These are phyloP conservation scores for Isotomurus palustris DNA, from an alignment of 2,888 invertebrate genomes.

Conservation along the genomic window DNA sequence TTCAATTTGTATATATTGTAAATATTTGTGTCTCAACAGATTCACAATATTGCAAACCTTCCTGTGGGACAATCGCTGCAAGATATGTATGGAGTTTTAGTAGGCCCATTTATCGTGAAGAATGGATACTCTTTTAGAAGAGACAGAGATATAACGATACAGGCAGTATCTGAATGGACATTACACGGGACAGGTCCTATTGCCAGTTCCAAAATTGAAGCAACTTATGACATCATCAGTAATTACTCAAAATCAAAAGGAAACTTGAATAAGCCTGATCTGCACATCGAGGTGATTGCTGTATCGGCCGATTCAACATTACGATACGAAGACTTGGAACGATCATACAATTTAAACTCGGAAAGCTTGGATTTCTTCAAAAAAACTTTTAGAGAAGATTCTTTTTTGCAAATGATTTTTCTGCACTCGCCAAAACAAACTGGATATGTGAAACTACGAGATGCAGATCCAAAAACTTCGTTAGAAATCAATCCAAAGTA, in stretches of 20 bases:
- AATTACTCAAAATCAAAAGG: constrained; percentile 5
- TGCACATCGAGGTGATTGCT: constrained; percentile 26
- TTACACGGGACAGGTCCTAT: constrained; percentile 5
- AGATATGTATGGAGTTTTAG: constrained; percentile 23
- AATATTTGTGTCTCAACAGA: constrained; percentile 3
- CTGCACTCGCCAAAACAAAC: constrained; percentile 8
- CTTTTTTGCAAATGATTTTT: constrained; percentile 24
- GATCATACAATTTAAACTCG: constrained; percentile 17
- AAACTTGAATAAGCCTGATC: constrained; percentile 11
- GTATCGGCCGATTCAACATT: constrained; percentile 11
- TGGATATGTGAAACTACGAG: constrained; percentile 16
- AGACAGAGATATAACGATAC: constrained; percentile 6
- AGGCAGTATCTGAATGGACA: constrained; percentile 6
- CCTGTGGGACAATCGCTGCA: constrained; percentile 25
- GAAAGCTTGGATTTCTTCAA: constrained; percentile 8
- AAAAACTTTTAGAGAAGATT: constrained; percentile 13
- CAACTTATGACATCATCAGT: constrained; percentile 12
- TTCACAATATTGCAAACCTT: constrained; percentile 9
- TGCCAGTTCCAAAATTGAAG: constrained; percentile 10
- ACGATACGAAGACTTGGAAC: constrained; percentile 12
- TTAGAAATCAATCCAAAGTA: constrained; percentile 26
- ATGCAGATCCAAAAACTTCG: constrained; percentile 18
- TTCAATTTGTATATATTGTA: not conserved
- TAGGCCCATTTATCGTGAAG: constrained; percentile 25
- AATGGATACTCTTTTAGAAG: constrained; percentile 14